Evolutionary conservation across 2,113 vertebrate species (phyloP), one percentile per base, ranked within the genome.

Genomic region (Ifrita kowaldi): DNA sequence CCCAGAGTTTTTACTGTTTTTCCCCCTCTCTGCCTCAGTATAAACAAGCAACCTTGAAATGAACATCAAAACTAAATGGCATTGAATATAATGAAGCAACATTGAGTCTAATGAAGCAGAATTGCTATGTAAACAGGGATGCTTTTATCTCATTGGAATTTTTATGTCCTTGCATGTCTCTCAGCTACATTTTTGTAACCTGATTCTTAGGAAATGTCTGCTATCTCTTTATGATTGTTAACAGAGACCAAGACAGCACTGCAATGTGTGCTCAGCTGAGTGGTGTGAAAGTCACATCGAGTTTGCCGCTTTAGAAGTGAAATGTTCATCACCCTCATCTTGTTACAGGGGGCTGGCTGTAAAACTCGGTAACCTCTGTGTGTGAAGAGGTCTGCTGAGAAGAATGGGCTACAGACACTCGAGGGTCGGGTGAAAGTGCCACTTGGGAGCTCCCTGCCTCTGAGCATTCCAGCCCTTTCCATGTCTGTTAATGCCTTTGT

Each of bases 21-120:
- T 97, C 79, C 53, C 95, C 76, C 1, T 22, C 44, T 73, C 90
- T 96, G 95, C 79, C 73, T 96, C 85, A n/a, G 91, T 97, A 96
- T 96, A 97, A 98, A 97, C 94, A 97, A 96, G 97, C 95, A 98
- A 95, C 98, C 97, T 98, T 98, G 97, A 98, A 97, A 97, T 16
- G 88, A 97, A 97, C 96, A 98, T 98, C 98, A 97, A 97, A 98
- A 97, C 94, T 97, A 97, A 97, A 96, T 98, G 98, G 89, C 98
- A 97, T 98, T 98, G 98, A 97, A 90, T 96, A 86, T 98, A 98
- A 98, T 98, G 97, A 98, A 98, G 96, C 82, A 96, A 96, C 97
- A 97, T 39, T 81, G 96, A 95, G 96, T 92, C 97, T 98, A 98
- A 98, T 97, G 97, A 98, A 97, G 96, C 88, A 96, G 92, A 95